Evolutionary conservation across 2,888 invertebrate species (phyloP), one percentile per base, ranked within the genome.

Genomic region (Deilephila elpenor): DNA sequence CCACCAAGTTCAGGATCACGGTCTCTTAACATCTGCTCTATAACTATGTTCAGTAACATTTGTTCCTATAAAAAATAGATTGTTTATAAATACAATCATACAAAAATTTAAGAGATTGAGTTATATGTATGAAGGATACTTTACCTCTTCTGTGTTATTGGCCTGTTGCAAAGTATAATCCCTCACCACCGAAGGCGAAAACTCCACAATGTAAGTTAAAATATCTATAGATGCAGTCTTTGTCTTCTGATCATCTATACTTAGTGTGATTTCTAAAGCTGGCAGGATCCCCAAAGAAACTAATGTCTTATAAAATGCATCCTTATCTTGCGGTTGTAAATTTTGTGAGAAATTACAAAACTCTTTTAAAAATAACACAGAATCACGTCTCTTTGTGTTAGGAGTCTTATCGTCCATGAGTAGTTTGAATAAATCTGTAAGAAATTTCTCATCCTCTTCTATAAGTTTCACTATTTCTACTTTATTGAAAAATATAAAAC

Each of bases 401-500:
- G 97, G 96, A 62, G 98, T 98, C 82, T 97, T 96, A 84, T 98
- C 97, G 90, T 98, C 98, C 81, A 97, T 98, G 84, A 99, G 96
- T 92, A 98, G 96, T 76, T 97, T 97, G 95, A 99, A 99, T 83
- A 99, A 95, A 92, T 99, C 99, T 73, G 97, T 97, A 88, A 99
- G 96, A 95, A 99, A 99, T 89, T 98, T 98, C 84, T 99, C 99
- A 95, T 99, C 99, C 87, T 99, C 99, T 95, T 99, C 97, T 90
- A 99, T 98, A 88, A 99, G 96, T 82, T 98, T 98, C 82, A 99
- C 99, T 94, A 99, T 99, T 96, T 99, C 99, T 89, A 99, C 98
- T 95, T 99, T 99, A 95, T 99, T 99, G 95, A 99, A 99, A 96
- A 99, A 99, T 94, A 99, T 98, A 96, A 99, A 99, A 95, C 99